Conservation (phyloP, 2,888 invertebrate species). For the Neoscelio sp. region DNA sequence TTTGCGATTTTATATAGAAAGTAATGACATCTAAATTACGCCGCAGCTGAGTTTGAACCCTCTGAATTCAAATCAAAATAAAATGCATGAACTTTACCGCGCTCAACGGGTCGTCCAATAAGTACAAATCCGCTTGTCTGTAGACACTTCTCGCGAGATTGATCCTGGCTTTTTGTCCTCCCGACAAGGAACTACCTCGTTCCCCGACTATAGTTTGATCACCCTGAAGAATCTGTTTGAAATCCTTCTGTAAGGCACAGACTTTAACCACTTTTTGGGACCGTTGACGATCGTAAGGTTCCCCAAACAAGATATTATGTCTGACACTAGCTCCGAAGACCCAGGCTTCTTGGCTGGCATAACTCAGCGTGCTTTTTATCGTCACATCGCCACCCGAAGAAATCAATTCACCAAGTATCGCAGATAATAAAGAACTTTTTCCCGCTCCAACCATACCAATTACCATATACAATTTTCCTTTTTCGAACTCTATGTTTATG, state of each 20-base stretch:
- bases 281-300: slow-evolving; percentile 86
- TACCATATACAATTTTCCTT: slow-evolving; percentile 87
- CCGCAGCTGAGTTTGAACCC: too few relatives aligned
- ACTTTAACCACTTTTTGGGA: slow-evolving; percentile 84
- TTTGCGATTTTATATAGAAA: background rate
- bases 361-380: slow-evolving; percentile 87
- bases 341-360: slow-evolving; percentile 95
- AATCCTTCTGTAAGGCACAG: slow-evolving; percentile 83
- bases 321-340: slow-evolving; percentile 91
- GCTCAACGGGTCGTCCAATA: slow-evolving; percentile 92
- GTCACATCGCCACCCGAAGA: slow-evolving; percentile 85
- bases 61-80: slow-evolving; percentile 5
- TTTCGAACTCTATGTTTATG: slow-evolving; percentile 84
- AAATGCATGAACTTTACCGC: slow-evolving; percentile 85
- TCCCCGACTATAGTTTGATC: slow-evolving; percentile 90
- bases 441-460: slow-evolving; percentile 91
- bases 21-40: background rate
- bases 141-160: slow-evolving; percentile 91
- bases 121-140: slow-evolving; percentile 90
- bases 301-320: slow-evolving; percentile 94
- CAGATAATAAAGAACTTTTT: slow-evolving; percentile 88
- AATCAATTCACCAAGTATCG: slow-evolving; percentile 90
- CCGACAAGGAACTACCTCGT: slow-evolving; percentile 88
- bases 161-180: slow-evolving; percentile 90
- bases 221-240: slow-evolving; percentile 87